Evolutionary conservation across 2,113 vertebrate species (phyloP), one percentile per base, ranked within the genome.

Genomic region (Hippocampus zosterae): DNA sequence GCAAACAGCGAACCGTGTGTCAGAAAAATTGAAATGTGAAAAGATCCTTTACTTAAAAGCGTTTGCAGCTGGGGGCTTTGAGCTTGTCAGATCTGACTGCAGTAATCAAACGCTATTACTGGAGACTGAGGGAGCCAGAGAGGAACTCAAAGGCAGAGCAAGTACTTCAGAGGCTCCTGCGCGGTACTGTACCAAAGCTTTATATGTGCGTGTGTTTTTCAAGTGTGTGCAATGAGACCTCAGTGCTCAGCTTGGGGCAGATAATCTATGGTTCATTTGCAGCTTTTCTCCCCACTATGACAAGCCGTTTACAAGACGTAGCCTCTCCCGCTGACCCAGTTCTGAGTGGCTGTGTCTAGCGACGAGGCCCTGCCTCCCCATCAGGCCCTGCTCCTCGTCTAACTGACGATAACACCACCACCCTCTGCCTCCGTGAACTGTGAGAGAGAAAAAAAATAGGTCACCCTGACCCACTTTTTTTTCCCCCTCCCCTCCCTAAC

Each of bases 361-460:
- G 86, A 91, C 88, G 88, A 85, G 89, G 89, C 89, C 90, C 87
- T 85, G 88, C 90, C 88, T 88, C 85, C 86, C 84, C 84, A 90
- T 89, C 90, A 89, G 85, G 83, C 86, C 82, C 89, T 80, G 88
- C 92, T 90, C 88, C 90, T 83, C 86, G 82, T 89, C 90, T 90
- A 89, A 91, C 89, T 85, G 88, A 90, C 88, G 87, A 89, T 86
- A 91, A 88, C 88, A 85, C 88, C 76, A 72, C 91, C 91, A 91
- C 87, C 88, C 90, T 92, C 90, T 89, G 89, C 90, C 91, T 91
- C 84, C 67, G 76, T 92, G 92, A 92, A 92, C 92, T 91, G 89
- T 91, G 87, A 90, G 90, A 87, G 87, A 41, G n/a, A 78, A 85
- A 84, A 81, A 91, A 92, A 93, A 91, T 93, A 93, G 92, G 92